These are phyloP conservation scores for Hermaeophaga mercurialis DNA, from an alignment of 2,888 invertebrate genomes.

Conservation along the genomic window DNA sequence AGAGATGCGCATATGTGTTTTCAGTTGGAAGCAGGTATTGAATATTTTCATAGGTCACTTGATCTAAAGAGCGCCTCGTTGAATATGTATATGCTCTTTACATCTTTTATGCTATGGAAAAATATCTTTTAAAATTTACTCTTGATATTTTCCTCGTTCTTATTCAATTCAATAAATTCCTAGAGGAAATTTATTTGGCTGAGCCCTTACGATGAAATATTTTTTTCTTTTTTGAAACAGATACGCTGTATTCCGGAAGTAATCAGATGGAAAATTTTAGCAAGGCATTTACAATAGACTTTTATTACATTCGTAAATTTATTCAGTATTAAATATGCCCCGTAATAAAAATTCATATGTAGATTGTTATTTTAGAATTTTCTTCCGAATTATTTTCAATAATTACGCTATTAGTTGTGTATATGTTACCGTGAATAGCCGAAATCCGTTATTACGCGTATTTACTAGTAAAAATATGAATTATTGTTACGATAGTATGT, in stretches of 20 bases:
- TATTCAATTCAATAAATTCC: not conserved
- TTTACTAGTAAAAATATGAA: too few relatives aligned
- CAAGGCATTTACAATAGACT: too few relatives aligned
- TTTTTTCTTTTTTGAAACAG: not conserved
- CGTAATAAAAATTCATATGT: too few relatives aligned
- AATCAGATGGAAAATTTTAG: not conserved
- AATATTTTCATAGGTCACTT: constrained; percentile 50
- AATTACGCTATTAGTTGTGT: too few relatives aligned
- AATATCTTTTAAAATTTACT: constrained; percentile 46
- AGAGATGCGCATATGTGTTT: constrained; percentile 5
- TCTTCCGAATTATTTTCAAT: too few relatives aligned
- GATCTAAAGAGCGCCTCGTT: constrained; percentile 51
- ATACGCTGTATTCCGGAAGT: not conserved
- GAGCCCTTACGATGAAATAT: not conserved
- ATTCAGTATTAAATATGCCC: too few relatives aligned
- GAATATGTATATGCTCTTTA: constrained; percentile 53
- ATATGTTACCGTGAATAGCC: too few relatives aligned
- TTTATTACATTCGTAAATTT: too few relatives aligned
- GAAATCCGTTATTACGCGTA: too few relatives aligned
- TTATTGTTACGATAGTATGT: too few relatives aligned
- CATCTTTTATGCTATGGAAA: constrained; percentile 48
- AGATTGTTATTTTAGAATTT: too few relatives aligned
- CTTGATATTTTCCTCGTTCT: constrained; percentile 28
- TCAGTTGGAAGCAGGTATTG: constrained; percentile 12
- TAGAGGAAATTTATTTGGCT: not conserved